These are phyloP conservation scores for Pantherophis alleghaniensis DNA, from an alignment of 2,797 vertebrate species.

Conservation along the genomic window DNA sequence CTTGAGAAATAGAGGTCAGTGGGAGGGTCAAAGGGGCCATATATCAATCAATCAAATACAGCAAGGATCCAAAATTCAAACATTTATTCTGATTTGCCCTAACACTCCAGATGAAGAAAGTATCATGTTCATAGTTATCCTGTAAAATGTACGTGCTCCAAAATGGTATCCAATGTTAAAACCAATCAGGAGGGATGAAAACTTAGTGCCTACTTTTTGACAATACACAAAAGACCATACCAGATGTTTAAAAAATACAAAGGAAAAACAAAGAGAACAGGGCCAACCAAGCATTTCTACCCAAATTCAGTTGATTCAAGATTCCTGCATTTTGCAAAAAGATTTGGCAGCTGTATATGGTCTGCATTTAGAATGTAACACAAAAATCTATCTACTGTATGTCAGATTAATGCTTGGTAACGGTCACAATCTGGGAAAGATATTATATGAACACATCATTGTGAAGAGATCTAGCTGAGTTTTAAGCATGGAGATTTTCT, in stretches of 20 bases:
- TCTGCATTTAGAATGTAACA: neutral
- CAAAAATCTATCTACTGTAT: neutral
- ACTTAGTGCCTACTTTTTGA: neutral
- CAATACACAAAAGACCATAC: neutral
- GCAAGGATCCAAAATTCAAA: neutral
- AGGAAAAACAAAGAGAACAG: neutral
- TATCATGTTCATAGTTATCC: neutral
- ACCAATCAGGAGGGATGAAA: neutral
- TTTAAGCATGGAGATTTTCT: conserved; percentile 19
- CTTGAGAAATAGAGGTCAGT: neutral
- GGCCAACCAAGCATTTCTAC: conserved; percentile 12
- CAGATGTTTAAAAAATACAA: neutral
- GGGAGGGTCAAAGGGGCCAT: neutral
- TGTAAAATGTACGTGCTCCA: neutral
- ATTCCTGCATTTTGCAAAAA: conserved; percentile 37
- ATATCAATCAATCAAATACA: neutral
- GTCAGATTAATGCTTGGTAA: conserved; percentile 39
- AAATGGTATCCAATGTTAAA: neutral
- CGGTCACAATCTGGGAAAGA: conserved; percentile 15
- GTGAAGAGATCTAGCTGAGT: conserved; percentile 45
- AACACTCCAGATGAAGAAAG: neutral
- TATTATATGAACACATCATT: conserved; percentile 36
- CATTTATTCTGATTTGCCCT: neutral
- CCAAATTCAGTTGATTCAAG: neutral
- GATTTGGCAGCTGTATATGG: neutral